Conservation (phyloP, 2,113 vertebrate genomes). For the Ondatra zibethicus region DNA sequence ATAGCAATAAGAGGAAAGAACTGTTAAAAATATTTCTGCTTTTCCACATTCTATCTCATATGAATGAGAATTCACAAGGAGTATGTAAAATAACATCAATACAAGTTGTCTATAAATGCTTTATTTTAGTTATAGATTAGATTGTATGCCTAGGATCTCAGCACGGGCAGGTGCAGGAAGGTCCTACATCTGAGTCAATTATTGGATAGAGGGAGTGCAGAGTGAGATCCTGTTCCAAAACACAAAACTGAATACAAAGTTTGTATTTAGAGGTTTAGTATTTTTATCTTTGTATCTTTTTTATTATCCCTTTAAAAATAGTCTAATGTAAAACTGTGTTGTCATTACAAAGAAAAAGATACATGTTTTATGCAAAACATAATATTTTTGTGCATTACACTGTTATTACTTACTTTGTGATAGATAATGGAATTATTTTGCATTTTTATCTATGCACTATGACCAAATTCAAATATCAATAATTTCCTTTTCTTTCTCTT, state of each 20-base stretch:
- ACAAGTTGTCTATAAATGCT: neutral
- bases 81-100: neutral
- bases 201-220: neutral
- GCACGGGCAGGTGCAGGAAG: too few relatives aligned
- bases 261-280: neutral
- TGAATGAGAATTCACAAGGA: neutral
- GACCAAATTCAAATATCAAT: neutral
- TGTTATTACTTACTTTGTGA: neutral
- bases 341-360: neutral
- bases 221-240: neutral
- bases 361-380: neutral
- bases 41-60: neutral
- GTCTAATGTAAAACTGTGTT: neutral
- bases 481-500: neutral
- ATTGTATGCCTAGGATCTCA: too few relatives aligned
- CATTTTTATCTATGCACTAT: neutral
- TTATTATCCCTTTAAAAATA: neutral
- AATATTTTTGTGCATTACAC: neutral
- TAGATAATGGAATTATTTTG: neutral
- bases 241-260: neutral
- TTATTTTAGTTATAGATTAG: neutral
- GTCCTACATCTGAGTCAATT: too few relatives aligned
- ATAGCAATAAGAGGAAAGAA: neutral
- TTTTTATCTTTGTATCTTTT: neutral
- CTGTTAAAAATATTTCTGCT: neutral